Base-by-base conservation (phyloP, 2,113 vertebrate species). In the Falco punctatus region DNA sequence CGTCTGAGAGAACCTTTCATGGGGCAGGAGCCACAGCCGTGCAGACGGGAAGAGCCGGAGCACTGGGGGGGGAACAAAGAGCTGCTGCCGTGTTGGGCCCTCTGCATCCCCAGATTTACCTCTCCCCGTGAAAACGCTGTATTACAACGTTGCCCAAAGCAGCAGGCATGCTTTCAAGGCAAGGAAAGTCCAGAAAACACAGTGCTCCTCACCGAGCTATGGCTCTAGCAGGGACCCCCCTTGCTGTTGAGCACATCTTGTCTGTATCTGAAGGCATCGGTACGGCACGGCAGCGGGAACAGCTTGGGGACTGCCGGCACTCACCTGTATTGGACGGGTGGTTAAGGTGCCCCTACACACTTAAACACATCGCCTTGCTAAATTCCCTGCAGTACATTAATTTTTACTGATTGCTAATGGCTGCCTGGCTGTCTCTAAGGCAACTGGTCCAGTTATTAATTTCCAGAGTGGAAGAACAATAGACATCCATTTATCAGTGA, bases 401-500 rank as follows among this genome's bases (percentile, higher is more conserved):
- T 96, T 98, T 94, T 96, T 96, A 95, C 81, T 81, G 95, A 93
- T 78, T 95, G 83, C 69, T 96, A 93, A 95, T 91, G 70, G 84
- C 85, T 97, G 70, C 87, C 94, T 85, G 85, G 81, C 58, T 84
- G 89, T 96, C 94, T 97, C 91, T 92, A 75, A 86, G 95, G 83
- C 73, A 97, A 96, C 90, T 95, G 71, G 93, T 90, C 86, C 94
- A 81, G 83, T 93, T 90, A 57, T 86, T 94, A 96, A 95, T 94
- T 74, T 95, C 55, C 90, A 95, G 52, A n/a, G 61, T 48, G 70
- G 75, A 86, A 92, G 95, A 95, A 97, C 89, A 96, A 96, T 88
- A 95, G 95, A 23, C 3, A 21, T 66, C 72, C 85, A 96, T 97
- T 96, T 91, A 96, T 96, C 94, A 95, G 87, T 2, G 58, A 80